Conservation (phyloP, 2,797 vertebrate species). For the Cuniculus paca region DNA sequence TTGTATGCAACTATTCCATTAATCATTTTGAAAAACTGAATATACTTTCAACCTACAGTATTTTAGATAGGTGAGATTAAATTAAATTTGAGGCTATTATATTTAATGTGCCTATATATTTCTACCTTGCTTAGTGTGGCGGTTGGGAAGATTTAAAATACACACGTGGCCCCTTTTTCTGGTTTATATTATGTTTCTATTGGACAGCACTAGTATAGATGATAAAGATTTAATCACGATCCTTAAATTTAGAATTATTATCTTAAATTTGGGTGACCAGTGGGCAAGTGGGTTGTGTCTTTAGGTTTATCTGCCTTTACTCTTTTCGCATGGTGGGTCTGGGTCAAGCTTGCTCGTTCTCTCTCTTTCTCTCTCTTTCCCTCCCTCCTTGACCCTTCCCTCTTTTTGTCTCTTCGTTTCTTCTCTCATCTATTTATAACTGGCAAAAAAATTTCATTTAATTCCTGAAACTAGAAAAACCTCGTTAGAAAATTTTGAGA, state of each 20-base stretch:
- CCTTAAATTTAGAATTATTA: conserved; percentile 61
- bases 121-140: conserved; percentile 46
- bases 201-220: background rate
- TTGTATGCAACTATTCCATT: background rate
- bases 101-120: background rate
- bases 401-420: background rate
- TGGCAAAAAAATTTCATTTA: conserved; percentile 72
- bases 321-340: conserved; percentile 73
- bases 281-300: conserved; percentile 73
- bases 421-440: conserved; percentile 65
- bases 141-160: background rate
- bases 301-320: conserved; percentile 61
- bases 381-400: background rate
- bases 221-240: background rate
- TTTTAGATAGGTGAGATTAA: background rate
- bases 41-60: background rate
- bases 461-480: conserved; percentile 67
- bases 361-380: background rate
- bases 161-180: conserved; percentile 12
- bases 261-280: conserved; percentile 64
- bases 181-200: conserved; percentile 31
- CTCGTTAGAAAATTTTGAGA: conserved; percentile 60
- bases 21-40: background rate
- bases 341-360: conserved; percentile 37
- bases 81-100: background rate